These are phyloP conservation scores for Dicycla oo DNA, from an alignment of 2,888 invertebrate genomes.

Conservation along the genomic window DNA sequence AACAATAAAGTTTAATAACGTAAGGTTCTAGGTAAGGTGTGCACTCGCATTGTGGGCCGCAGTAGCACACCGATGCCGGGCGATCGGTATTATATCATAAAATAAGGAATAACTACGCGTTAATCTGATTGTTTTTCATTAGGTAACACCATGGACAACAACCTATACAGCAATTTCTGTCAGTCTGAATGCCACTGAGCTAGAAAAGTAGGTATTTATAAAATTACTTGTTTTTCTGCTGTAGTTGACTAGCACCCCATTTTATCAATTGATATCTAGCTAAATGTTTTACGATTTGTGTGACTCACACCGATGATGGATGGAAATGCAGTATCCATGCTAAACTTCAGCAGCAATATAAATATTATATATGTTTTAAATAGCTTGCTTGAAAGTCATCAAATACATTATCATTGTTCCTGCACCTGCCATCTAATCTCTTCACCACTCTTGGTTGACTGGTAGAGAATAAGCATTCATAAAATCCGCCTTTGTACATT, in stretches of 20 bases:
- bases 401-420: background rate
- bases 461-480: too few relatives aligned
- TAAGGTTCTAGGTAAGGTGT: slow-evolving; percentile 86
- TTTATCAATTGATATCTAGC: background rate
- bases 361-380: background rate
- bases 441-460: too few relatives aligned
- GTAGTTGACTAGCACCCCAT: background rate
- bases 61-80: slow-evolving; percentile 73
- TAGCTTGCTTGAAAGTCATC: slow-evolving; percentile 6
- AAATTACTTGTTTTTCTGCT: background rate
- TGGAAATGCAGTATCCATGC: background rate
- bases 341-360: slow-evolving; percentile 12
- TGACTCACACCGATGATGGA: too few relatives aligned
- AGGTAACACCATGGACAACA: slow-evolving; percentile 73
- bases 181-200: background rate
- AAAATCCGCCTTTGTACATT: too few relatives aligned
- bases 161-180: background rate
- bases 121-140: slow-evolving; percentile 57
- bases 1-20: slow-evolving; percentile 88
- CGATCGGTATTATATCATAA: slow-evolving; percentile 65
- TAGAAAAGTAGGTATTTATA: slow-evolving; percentile 2
- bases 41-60: slow-evolving; percentile 75
- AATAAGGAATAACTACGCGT: slow-evolving; percentile 32
- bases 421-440: too few relatives aligned
- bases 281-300: background rate